phyloP scores from a whole-genome alignment of 64 coral and sea anemone genomes.

The Montipora sp. region DNA sequence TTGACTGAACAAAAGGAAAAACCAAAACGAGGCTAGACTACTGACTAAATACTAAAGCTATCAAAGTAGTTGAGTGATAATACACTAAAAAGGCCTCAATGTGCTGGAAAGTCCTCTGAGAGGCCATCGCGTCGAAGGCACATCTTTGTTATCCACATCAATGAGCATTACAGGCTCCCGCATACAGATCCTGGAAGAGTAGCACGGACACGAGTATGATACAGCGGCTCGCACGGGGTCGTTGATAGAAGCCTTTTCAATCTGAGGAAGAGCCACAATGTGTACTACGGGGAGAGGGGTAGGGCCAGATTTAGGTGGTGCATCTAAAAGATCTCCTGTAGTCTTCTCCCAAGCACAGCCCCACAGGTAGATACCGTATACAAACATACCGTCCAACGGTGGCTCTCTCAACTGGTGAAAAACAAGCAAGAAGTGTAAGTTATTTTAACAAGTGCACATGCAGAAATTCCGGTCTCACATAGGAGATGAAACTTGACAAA shows the following conservation, averaged over 20 bases:
- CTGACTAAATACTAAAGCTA: not conserved
- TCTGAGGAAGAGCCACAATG: constrained; percentile 85
- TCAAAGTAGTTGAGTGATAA: not conserved
- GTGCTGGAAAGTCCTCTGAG: constrained; percentile 88
- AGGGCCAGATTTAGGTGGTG: constrained; percentile 89
- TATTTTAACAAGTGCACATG: too few relatives aligned
- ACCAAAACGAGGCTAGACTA: not conserved
- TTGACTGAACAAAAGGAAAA: not conserved
- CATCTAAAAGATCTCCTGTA: constrained; percentile 95
- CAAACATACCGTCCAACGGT: constrained; percentile 93
- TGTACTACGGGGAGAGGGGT: constrained; percentile 97
- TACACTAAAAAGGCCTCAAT: constrained; percentile 84
- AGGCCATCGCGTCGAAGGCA: constrained; percentile 89
- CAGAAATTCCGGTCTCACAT: too few relatives aligned
- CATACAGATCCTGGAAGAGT: constrained; percentile 81
- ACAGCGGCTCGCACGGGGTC: constrained; percentile 89
- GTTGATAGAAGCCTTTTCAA: constrained; percentile 87
- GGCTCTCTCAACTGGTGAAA: constrained; percentile 88
- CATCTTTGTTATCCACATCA: constrained; percentile 96
- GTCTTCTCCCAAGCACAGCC: constrained; percentile 99
- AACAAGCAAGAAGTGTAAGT: not conserved
- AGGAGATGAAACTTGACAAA: too few relatives aligned
- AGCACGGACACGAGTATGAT: constrained; percentile 97
- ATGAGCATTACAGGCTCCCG: constrained; percentile 91
- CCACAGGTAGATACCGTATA: constrained; percentile 98